These are phyloP conservation scores for Microctenopoma lineatum DNA, from an alignment of 2,797 vertebrate genomes.

Conservation along the genomic window DNA sequence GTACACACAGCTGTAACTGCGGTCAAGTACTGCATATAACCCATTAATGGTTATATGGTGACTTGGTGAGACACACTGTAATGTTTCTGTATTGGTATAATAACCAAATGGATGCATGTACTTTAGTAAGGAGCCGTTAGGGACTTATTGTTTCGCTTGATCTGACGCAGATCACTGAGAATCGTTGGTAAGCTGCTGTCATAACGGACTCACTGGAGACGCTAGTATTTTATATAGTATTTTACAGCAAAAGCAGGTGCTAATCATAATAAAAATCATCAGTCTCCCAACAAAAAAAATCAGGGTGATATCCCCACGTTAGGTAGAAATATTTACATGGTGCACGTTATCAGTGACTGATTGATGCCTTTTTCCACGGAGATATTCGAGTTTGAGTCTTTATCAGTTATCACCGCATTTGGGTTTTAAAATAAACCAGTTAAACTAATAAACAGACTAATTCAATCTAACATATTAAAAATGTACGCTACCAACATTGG, in stretches of 20 bases:
- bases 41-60: no score
- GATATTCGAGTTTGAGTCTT: neutral
- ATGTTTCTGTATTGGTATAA: neutral
- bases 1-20: slow-evolving; percentile 8
- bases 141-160: slow-evolving; percentile 24
- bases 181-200: slow-evolving; percentile 19
- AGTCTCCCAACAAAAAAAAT: slow-evolving; percentile 1
- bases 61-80: no score
- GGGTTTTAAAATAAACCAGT: neutral
- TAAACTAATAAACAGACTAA: neutral
- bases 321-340: neutral
- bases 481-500: neutral
- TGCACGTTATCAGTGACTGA: neutral
- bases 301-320: neutral
- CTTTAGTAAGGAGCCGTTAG: slow-evolving; percentile 11
- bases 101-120: slow-evolving; percentile 6
- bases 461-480: neutral
- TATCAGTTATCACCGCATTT: neutral
- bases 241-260: neutral
- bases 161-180: slow-evolving; percentile 24
- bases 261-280: slow-evolving; percentile 11
- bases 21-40: neutral
- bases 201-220: slow-evolving; percentile 9
- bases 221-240: slow-evolving; percentile 6
- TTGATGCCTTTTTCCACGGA: neutral